Conservation (phyloP, 2,113 vertebrate genomes). For the Clarias magur region DNA sequence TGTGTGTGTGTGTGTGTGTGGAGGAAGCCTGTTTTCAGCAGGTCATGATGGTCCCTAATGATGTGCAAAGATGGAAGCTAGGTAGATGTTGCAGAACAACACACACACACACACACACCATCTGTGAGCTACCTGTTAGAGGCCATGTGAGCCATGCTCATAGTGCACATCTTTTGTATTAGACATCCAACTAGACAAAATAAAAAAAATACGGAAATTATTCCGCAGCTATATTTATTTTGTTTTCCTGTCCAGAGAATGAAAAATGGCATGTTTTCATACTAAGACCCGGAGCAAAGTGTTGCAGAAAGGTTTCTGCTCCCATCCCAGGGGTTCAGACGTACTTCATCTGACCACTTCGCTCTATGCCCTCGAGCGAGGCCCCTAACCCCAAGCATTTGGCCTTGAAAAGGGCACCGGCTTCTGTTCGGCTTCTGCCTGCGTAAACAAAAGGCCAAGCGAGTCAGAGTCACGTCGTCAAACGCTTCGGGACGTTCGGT, state of each 20-base stretch:
- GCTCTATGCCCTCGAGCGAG: background rate
- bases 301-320: background rate
- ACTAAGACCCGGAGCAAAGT: background rate
- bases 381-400: slow-evolving; percentile 20
- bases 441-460: slow-evolving; percentile 16
- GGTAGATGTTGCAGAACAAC: slow-evolving; percentile 24
- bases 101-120: slow-evolving; percentile 16
- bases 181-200: background rate
- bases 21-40: slow-evolving; percentile 39
- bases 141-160: background rate
- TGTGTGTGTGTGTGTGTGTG: slow-evolving; percentile 44
- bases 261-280: background rate
- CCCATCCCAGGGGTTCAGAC: background rate
- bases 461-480: slow-evolving; percentile 19
- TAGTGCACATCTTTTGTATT: slow-evolving; percentile 22
- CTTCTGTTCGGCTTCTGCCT: background rate
- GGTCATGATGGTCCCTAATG: slow-evolving; percentile 45
- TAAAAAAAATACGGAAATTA: background rate
- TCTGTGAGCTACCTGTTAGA: slow-evolving; percentile 30
- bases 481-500: background rate
- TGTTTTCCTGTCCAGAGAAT: background rate
- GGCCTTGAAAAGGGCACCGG: background rate
- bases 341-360: slow-evolving; percentile 31
- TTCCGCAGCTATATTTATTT: background rate
- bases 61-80: slow-evolving; percentile 30